Base-by-base conservation (phyloP, 2,113 vertebrate species). In the Gulo gulo region DNA sequence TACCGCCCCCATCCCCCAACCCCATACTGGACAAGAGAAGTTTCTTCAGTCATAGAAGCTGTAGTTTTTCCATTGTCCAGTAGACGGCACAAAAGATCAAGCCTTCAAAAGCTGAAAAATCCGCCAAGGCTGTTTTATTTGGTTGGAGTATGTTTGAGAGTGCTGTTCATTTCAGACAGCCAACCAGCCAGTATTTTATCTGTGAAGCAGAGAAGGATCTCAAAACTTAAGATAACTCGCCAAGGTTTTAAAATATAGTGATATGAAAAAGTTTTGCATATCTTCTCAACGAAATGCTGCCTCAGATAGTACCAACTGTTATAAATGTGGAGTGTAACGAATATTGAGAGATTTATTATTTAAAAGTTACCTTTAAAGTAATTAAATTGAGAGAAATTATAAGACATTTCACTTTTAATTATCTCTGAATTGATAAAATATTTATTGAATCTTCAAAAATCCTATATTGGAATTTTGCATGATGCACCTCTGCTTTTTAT, bases 51-150 rank as follows among this genome's bases (percentile, higher is more conserved):
- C 94, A 92, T 2, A 95, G 93, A 85, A 98, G 52, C 97, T 99
- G 99, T 97, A 99, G 98, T 99, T 99, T 98, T 97, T 63, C 79
- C 31, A 85, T 97, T 91, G 93, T 97, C 99, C 99, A 99, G 99
- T 99, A 99, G 99, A 99, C 99, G 99, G 99, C 99, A 99, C 99
- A 99, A 99, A 99, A 99, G 99, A 99, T 99, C 99, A 99, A 99
- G 98, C 98, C 98, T 99, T 98, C 97, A 89, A 95, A 94, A 67
- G 85, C 96, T 52, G 88, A 98, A 87, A 97, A 86, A 61, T 61
- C 93, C 55, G 65, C 78, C 42, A 16, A 90, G 94, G 88, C 98
- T 92, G 69, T 86, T 92, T 71, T 29, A 59, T 81, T 94, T 67
- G 67, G 13, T 93, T 92, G 90, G 95, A 98, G 79, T 67, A 36